phyloP scores from a whole-genome alignment of 2,888 invertebrate species.

The Baronia brevicornis region DNA sequence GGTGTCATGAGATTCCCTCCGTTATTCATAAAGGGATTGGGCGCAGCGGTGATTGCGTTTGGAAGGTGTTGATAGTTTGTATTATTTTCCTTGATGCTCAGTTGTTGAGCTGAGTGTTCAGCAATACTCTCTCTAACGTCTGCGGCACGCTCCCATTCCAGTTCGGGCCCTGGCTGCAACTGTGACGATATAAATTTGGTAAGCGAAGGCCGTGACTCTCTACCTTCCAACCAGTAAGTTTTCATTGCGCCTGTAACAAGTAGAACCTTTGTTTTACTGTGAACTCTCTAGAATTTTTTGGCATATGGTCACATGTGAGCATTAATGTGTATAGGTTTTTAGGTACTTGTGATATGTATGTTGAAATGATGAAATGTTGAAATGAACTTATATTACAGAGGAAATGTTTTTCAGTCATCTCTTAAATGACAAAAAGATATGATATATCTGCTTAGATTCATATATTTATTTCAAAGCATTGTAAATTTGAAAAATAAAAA shows the following conservation, averaged over 20 bases:
- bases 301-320: too few species aligned
- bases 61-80: conserved; percentile 28
- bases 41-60: conserved; percentile 39
- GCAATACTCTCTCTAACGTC: conserved; percentile 64
- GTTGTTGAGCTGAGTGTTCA: conserved; percentile 55
- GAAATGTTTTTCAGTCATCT: too few species aligned
- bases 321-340: too few species aligned
- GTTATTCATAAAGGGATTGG: conserved; percentile 35
- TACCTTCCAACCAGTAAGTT: conserved; percentile 89
- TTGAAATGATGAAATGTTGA: too few species aligned
- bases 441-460: too few species aligned
- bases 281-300: too few species aligned
- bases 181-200: conserved; percentile 60
- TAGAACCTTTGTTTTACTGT: not conserved
- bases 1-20: conserved; percentile 31
- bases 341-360: too few species aligned
- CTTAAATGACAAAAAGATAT: too few species aligned
- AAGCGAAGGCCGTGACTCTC: conserved; percentile 78
- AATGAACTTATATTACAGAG: too few species aligned
- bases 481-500: too few species aligned
- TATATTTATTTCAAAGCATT: too few species aligned
- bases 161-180: conserved; percentile 51
- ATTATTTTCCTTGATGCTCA: conserved; percentile 38
- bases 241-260: conserved; percentile 83
- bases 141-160: conserved; percentile 65